Evolutionary conservation across 2,888 invertebrate species (phyloP), one percentile per base, ranked within the genome.

Genomic region (Ophonus ardosiacus): DNA sequence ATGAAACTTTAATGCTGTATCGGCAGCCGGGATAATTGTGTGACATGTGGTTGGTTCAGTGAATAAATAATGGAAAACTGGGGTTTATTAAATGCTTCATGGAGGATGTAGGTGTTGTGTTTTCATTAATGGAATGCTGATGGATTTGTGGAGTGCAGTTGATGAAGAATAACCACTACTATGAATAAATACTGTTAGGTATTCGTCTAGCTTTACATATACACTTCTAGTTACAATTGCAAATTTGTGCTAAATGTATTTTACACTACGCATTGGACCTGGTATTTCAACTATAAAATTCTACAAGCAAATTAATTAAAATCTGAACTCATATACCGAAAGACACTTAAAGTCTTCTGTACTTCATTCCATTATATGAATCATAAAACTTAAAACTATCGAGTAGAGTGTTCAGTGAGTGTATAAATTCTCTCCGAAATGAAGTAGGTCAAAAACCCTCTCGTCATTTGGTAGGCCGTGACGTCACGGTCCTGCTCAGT

Each of bases 401-500:
- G 76, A 76, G 76, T 76, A 18, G 8, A 13, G 31, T 31, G 5
- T 31, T 31, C 31, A 31, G 18, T 51, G 51, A 7, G 51, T n/a
- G 21, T 56, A 76, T 83, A 83, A 83, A 83, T 83, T 74, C 21
- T 18, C 74, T 43, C 76, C 31, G 40, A 61, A 76, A 76, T 76
- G 83, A 83, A 83, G 61, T 83, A 61, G 83, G 83, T 83, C 76
- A 76, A 83, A 83, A 83, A 83, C 83, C 57, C 74, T 57, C 43
- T 76, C 76, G 78, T 59, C 78, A 71, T 83, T 68, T 81, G 43
- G 15, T 56, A 43, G 38, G 21, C 81, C 68, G 80, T 80, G 61
- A 82, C 74, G 82, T 74, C 82, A 82, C 57, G 68, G 18, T 40
- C 63, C 51, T 51, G 78, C 57, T 56, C 78, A 59, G 82, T 82